These are phyloP conservation scores for Actinemys pallida DNA, from an alignment of 2,113 vertebrate genomes.

Conservation along the genomic window DNA sequence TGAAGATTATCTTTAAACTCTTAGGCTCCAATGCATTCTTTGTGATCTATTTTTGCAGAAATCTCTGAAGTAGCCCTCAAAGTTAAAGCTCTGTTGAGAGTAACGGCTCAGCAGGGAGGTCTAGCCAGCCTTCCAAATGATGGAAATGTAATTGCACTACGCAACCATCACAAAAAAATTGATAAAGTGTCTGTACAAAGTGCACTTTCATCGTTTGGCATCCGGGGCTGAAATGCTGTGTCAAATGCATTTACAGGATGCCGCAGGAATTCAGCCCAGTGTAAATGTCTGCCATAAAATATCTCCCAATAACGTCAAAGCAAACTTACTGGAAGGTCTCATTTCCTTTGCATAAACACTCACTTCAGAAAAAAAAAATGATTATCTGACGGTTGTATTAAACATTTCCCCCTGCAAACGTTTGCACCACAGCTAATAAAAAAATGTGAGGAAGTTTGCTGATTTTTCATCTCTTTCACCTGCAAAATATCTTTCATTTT, in stretches of 20 bases:
- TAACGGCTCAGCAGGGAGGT: neutral
- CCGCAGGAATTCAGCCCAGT: neutral
- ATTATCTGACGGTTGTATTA: neutral
- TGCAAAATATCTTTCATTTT: neutral
- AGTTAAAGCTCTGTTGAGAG: conserved; percentile 55
- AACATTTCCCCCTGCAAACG: neutral
- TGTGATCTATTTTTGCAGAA: conserved; percentile 56
- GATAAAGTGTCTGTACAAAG: conserved; percentile 52
- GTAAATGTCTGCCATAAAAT: conserved; percentile 50
- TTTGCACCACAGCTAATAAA: neutral
- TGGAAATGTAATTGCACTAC: conserved; percentile 25
- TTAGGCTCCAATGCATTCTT: conserved; percentile 10
- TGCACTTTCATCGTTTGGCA: neutral
- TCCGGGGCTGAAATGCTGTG: neutral
- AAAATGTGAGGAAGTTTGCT: neutral
- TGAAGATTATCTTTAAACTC: neutral
- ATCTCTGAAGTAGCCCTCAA: neutral
- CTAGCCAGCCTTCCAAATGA: conserved; percentile 1
- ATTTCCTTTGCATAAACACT: conserved; percentile 8
- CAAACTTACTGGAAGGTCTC: neutral
- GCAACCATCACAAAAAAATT: conserved; percentile 29
- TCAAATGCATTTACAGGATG: neutral
- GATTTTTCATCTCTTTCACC: conserved; percentile 14
- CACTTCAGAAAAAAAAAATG: neutral
- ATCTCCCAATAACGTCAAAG: conserved; percentile 42